Evolutionary conservation across 2,113 vertebrate species (phyloP), one percentile per base, ranked within the genome.

Genomic region (Sceloporus undulatus): DNA sequence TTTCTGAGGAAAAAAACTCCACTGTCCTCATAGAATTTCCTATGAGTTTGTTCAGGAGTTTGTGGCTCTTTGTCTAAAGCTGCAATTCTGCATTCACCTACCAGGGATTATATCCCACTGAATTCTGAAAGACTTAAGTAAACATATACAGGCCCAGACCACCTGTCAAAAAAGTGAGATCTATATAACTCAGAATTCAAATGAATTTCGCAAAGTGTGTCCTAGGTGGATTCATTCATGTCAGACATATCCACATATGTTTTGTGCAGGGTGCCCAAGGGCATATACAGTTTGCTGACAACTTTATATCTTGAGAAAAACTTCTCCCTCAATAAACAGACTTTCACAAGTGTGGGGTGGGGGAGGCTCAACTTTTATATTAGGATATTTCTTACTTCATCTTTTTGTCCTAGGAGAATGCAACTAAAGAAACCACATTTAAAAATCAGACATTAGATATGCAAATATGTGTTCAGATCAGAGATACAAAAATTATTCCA

Each of bases 401-500:
- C 95, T 97, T 91, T 97, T 96, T 94, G 93, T 98, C 98, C 97
- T 98, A 94, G 95, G 97, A 98, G 97, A 97, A 98, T 96, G 97
- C 96, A 96, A 93, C 95, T 94, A 94, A 96, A 96, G 91, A 94
- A 95, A 89, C 96, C 95, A 97, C 95, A 98, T 96, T 97, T 96
- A 96, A 96, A 62, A 97, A 96, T 97, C 96, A 97, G 96, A 97
- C 96, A 98, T 98, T 98, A 98, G 97, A 98, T 98, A 99, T 98
- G 98, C 98, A 98, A 98, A 99, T 99, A 98, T 97, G 96, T 97
- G 97, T 98, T 97, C 96, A 99, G 97, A 98, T 99, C 98, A 98
- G 97, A 98, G 98, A 97, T 98, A 97, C 94, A 94, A 98, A 98
- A 98, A 98, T 99, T 98, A 98, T 99, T 98, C 98, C 98, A 98